Conservation (phyloP, 2,888 invertebrate genomes). For the Tanypteryx hageni region DNA sequence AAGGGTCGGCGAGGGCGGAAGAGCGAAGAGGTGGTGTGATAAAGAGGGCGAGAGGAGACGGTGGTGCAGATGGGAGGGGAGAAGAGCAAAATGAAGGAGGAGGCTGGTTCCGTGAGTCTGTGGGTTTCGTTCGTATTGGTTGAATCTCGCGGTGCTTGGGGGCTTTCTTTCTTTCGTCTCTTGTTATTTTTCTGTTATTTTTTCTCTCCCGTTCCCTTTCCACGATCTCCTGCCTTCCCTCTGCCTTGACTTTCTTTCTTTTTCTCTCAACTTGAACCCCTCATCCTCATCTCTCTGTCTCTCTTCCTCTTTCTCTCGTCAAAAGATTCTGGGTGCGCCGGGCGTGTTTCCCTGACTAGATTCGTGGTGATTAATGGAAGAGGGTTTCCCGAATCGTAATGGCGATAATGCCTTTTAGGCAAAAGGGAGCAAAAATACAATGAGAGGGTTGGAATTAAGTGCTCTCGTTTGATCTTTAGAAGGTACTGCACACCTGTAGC, state of each 20-base stretch:
- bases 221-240: background rate
- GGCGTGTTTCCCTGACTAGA: slow-evolving; percentile 21
- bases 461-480: slow-evolving; percentile 45
- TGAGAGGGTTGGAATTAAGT: slow-evolving; percentile 47
- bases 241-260: background rate
- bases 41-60: background rate
- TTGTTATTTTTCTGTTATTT: background rate
- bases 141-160: background rate
- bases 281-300: no score
- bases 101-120: background rate
- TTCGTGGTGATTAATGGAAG: slow-evolving; percentile 53
- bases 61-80: background rate
- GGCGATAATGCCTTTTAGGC: slow-evolving; percentile 41
- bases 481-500: slow-evolving; percentile 37
- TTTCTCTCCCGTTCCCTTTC: background rate
- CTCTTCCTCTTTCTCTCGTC: background rate
- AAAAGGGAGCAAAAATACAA: slow-evolving; percentile 45
- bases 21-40: background rate
- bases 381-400: slow-evolving; percentile 41
- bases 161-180: slow-evolving; percentile 1
- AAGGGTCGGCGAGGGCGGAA: background rate
- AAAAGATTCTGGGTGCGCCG: slow-evolving; percentile 22
- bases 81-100: background rate
- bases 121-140: background rate
- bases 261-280: background rate